Evolutionary conservation across 1,140 invertebrate genomes (phyloP), one percentile per base, ranked within the genome.

Genomic region (Cyclina sinensis): DNA sequence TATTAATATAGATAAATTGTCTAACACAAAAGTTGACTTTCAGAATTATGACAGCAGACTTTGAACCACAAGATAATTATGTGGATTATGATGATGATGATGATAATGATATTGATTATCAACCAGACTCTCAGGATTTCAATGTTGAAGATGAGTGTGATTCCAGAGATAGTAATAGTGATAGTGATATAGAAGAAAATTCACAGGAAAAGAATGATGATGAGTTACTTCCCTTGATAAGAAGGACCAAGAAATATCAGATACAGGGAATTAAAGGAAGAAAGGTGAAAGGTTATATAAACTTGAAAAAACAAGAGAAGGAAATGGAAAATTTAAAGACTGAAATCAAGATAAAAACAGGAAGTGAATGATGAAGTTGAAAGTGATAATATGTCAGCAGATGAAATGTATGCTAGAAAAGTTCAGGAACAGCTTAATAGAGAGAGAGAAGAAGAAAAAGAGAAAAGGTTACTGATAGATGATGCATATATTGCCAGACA

Each of bases 401-500:
- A 73, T 73, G 68, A 37, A 39, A 37, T 73, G 16, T 54, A 21
- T 39, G 74, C 74, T 9, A 79, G 48, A 79, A 43, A 39, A 27
- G 11, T 79, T 1, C 74, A 79, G 48, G 32, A 79, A 32, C 21
- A 79, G 14, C 43, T 79, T 79, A 46, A 79, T 54, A 48, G 48
- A 54, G 74, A 79, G 18, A 16, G 2, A n/a, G 51, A 32, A 32
- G 11, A 54, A 27, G 14, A 3, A 32, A n/a, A 51, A 24, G 48
- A 48, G 24, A 7, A 51, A 24, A 48, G 21, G 39, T 21, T 46
- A 14, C 18, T 21, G 21, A 43, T 79, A 35, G 74, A 79, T 79
- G 74, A 79, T 79, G 74, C 32, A 30, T 79, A 79, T 54, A 79
- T 79, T 79, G 74, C 74, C 2, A 35, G 74, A 51, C 43, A 79